Evolutionary conservation across 2,888 invertebrate species (phyloP).

Genomic region (Sphaerolaimus hirsutus): DNA sequence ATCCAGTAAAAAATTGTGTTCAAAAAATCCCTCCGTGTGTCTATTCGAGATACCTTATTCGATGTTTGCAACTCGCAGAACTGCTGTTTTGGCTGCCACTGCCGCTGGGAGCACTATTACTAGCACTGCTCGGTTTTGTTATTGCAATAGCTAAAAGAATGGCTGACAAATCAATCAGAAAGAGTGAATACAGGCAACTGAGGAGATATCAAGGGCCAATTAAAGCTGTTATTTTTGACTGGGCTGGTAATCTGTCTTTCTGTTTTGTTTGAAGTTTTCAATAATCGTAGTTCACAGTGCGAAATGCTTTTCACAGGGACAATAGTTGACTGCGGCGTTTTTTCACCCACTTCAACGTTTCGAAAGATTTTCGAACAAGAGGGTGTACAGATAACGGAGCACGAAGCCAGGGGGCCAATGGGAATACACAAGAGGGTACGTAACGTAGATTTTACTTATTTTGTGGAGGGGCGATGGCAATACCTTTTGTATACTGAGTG

Average conservation of each 20-base stretch:
- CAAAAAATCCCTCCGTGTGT: no score
- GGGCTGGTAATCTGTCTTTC: background rate
- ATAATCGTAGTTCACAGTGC: no score
- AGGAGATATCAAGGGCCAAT: background rate
- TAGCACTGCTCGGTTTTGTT: no score
- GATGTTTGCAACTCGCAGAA: no score
- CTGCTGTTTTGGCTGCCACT: no score
- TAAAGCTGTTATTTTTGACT: background rate
- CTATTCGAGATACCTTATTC: no score
- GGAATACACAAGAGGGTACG: slow-evolving; percentile 23
- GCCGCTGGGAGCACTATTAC: no score
- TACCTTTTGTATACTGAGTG: no score
- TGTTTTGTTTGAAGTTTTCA: background rate
- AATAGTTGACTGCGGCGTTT: slow-evolving; percentile 27
- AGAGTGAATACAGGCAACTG: background rate
- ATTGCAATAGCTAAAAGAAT: no score
- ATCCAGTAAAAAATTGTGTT: no score
- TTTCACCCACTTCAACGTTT: slow-evolving; percentile 26
- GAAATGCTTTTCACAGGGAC: slow-evolving; percentile 16
- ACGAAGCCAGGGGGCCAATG: slow-evolving; percentile 27
- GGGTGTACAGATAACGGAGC: slow-evolving; percentile 12
- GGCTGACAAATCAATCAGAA: no score
- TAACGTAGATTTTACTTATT: background rate
- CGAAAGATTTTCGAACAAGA: slow-evolving; percentile 20
- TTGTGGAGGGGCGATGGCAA: background rate